These are phyloP conservation scores for Zeugodacus cucurbitae DNA, from an alignment of 1,140 invertebrate genomes.

Conservation along the genomic window DNA sequence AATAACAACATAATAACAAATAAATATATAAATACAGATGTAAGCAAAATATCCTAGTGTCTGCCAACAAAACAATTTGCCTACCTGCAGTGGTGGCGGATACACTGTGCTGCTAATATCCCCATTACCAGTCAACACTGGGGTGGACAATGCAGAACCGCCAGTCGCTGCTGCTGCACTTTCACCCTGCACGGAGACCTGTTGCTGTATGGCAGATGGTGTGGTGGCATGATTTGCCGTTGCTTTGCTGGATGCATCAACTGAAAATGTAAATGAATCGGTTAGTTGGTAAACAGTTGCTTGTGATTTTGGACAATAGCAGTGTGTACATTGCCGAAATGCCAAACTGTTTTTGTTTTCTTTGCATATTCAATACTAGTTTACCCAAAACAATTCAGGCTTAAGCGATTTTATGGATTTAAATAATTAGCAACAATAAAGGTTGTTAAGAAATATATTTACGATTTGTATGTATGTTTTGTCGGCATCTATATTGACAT, in stretches of 20 bases:
- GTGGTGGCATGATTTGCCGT: constrained; percentile 47
- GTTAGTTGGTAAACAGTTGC: background rate
- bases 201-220: constrained; percentile 52
- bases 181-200: constrained; percentile 50
- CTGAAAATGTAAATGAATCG: constrained; percentile 47
- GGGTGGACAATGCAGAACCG: background rate
- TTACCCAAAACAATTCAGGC: too few relatives aligned
- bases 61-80: constrained; percentile 46
- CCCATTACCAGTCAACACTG: constrained; percentile 71
- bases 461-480: too few relatives aligned
- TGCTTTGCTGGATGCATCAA: constrained; percentile 57
- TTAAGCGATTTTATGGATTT: too few relatives aligned
- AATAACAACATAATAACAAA: background rate
- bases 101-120: constrained; percentile 66
- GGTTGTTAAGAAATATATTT: too few relatives aligned
- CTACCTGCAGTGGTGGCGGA: constrained; percentile 73
- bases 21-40: background rate
- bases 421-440: too few relatives aligned
- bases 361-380: background rate
- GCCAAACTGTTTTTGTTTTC: background rate
- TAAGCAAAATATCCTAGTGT: background rate
- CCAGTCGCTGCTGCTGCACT: background rate
- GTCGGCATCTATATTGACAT: too few relatives aligned
- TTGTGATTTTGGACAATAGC: background rate
- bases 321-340: background rate